Evolutionary conservation across 2,797 vertebrate species (phyloP), one percentile per base, ranked within the genome.

Genomic region (Gobio occitaniae): DNA sequence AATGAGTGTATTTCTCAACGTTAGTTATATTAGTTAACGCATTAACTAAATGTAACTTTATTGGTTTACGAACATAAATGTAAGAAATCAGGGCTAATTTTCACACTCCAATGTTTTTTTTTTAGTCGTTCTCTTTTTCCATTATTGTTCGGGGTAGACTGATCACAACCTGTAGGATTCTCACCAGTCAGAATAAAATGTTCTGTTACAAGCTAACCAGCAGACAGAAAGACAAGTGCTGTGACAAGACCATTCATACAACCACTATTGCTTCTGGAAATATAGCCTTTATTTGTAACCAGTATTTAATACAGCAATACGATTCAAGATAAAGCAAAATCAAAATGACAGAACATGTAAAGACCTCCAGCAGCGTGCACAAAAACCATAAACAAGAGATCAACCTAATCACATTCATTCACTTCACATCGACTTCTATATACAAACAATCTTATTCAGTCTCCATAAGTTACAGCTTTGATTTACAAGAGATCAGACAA

Each of bases 261-360:
- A 78, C 13, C 16, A 71, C 21, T 3, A 4, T 21, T 29, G 11
- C 6, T 65, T 38, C 12, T 1, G 7, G 16, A 52, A 77, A 85
- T 59, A 82, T 59, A 41, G 50, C 15, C 44, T 88, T 88, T 89
- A 88, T 89, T 87, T 78, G 13, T 86, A 75, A 25, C 59, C 65
- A 63, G 61, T 41, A 82, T 19, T 82, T 47, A 76, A 69, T 68
- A 56, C 52, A 85, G 66, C 29, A 87, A 41, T 19, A 15, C 21
- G n/a, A 56, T 17, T 59, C 7, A 70, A 69, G 32, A 52, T 29
- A 69, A 83, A 76, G 16, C 6, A 3, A 15, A 59, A 76, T 80
- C 13, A 83, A 36, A 32, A 11, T 32, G 9, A 79, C 36, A 59
- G 36, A 77, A 17, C 44, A 25, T 36, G 25, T 47, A 50, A 44